A percentile compares a stretch with the other conserved stretches of the same genome.
These are phyloP conservation scores for Phylloscopus trochilus DNA, from an alignment of 2,113 vertebrate species.

Conservation along the genomic window DNA sequence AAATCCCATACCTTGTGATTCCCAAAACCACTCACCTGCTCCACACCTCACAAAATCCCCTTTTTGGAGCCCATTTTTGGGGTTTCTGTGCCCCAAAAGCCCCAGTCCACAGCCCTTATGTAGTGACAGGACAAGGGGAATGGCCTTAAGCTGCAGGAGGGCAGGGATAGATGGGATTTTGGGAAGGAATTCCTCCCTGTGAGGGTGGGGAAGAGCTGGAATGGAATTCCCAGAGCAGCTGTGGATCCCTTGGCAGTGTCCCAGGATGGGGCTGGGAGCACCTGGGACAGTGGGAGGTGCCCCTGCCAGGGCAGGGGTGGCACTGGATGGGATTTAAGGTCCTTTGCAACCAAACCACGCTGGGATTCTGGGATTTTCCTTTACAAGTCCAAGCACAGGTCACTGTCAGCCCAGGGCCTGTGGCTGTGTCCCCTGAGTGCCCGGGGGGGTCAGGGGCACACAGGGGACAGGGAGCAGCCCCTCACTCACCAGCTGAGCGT, in stretches of 20 bases:
- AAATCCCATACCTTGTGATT: neutral
- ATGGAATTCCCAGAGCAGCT: neutral
- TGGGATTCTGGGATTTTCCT: neutral
- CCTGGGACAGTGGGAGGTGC: neutral
- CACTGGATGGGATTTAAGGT: neutral
- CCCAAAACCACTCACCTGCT: neutral
- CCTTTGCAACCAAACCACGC: neutral
- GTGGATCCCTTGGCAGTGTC: neutral
- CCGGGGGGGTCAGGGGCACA: neutral
- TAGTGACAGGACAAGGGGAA: neutral
- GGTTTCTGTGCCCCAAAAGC: neutral
- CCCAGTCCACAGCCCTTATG: neutral
- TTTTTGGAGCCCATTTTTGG: neutral
- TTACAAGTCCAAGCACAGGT: neutral
- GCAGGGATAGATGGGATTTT: neutral
- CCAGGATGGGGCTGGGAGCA: neutral
- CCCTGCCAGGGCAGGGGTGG: neutral
- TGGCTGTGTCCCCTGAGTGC: neutral
- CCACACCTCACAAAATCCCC: neutral
- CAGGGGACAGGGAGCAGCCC: neutral
- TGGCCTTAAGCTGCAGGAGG: neutral
- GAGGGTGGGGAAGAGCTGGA: neutral
- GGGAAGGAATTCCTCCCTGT: neutral
- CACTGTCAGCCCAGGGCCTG: neutral
- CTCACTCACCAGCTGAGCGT: constrained; percentile 92